Conservation (phyloP, 2,113 vertebrate genomes). For the Oxyura jamaicensis region DNA sequence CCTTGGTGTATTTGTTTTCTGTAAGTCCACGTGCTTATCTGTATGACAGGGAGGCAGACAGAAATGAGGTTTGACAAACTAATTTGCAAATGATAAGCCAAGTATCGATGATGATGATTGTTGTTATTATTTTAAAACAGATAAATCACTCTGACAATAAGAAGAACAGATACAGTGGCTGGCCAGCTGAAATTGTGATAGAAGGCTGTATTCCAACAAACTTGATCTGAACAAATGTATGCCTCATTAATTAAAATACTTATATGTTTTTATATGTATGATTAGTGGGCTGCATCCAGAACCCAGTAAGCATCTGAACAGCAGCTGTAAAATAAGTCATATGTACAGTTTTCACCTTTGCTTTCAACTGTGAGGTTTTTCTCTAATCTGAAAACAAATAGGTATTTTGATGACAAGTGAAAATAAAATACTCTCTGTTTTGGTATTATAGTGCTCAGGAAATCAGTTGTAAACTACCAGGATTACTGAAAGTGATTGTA, state of each 20-base stretch:
- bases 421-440: not conserved
- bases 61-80: not conserved
- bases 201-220: constrained; percentile 77
- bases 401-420: not conserved
- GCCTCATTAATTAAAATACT: not conserved
- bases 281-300: not conserved
- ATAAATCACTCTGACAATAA: constrained; percentile 71
- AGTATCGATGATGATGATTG: not conserved
- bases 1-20: not conserved
- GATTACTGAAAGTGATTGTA: not conserved
- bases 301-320: not conserved
- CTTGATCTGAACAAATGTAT: constrained; percentile 22
- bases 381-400: not conserved
- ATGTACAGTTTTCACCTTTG: not conserved
- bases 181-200: constrained; percentile 81
- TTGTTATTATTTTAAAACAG: constrained; percentile 38
- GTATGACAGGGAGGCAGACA: not conserved
- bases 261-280: not conserved
- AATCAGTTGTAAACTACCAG: not conserved
- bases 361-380: not conserved
- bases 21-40: not conserved
- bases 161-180: constrained; percentile 71
- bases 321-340: not conserved
- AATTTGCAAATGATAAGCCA: not conserved
- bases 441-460: not conserved